Evolutionary conservation across 2,113 vertebrate species (phyloP), one percentile per base, ranked within the genome.

Genomic region (Seriola rivoliana): DNA sequence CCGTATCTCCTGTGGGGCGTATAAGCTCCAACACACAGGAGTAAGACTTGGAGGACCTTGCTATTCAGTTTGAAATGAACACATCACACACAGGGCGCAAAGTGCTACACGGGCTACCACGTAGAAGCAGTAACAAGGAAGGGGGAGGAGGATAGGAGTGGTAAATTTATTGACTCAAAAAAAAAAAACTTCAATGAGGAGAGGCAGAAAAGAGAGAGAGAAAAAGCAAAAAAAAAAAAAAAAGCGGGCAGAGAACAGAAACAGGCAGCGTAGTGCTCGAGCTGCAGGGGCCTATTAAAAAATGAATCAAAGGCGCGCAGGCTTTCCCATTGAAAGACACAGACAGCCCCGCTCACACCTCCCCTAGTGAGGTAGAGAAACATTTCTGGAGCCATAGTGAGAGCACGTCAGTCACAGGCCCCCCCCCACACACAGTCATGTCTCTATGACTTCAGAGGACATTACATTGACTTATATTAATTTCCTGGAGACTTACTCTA

Each of bases 271-370:
- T 73, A 63, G 79, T 62, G 80, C 83, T 40, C 5, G 36, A 86
- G 91, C 92, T 89, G 84, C 86, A 71, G 90, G 90, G 88, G 73
- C 57, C 84, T 90, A 81, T 92, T 94, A 91, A 93, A 93, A 95
- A 84, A 94, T 94, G 82, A 88, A 94, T 94, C 93, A 94, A 93
- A 94, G 93, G 55, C 72, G 32, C 50, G 9, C 32, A 83, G 85
- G 78, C 55, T 80, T 84, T 78, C 66, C 52, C 70, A 68, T 32
- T 77, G 78, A 84, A 71, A 85, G 68, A 78, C 62, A 67, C 40
- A 86, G 70, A 81, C 46, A 84, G 64, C 50, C 40, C 36, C 4
- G 25, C 86, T 79, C 63, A 58, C 81, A 80, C 70, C 77, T 74
- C 79, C 79, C 67, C 48, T 48, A 46, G 6, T 58, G 64, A 81